Evolutionary conservation across 2,888 invertebrate species (phyloP).

Genomic region (Anodontia alba): DNA sequence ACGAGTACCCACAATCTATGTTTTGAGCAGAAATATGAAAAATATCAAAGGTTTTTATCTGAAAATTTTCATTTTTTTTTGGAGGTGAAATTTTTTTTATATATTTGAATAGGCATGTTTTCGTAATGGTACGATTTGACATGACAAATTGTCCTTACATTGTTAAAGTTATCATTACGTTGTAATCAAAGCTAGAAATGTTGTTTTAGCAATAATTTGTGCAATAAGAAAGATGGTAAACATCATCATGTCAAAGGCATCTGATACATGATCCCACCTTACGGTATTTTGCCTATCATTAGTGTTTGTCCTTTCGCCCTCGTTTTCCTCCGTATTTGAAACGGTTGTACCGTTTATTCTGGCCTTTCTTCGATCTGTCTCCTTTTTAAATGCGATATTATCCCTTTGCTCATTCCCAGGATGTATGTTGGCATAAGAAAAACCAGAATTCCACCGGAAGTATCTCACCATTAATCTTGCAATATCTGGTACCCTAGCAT

Average conservation of each 20-base stretch:
- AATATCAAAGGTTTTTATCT: too few relatives aligned
- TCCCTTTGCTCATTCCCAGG: not conserved
- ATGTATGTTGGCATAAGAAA: not conserved
- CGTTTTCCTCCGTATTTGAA: not conserved
- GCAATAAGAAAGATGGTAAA: conserved; percentile 20
- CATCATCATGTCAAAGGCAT: conserved; percentile 35
- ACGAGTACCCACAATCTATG: too few relatives aligned
- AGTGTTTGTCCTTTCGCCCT: not conserved
- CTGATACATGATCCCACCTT: conserved; percentile 26
- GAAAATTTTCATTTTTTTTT: too few relatives aligned
- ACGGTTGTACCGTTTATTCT: not conserved
- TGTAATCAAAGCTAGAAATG: not conserved
- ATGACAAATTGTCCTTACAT: too few relatives aligned
- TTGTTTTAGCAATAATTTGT: conserved; percentile 19
- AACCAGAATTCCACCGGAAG: conserved; percentile 2
- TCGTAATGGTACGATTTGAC: too few relatives aligned
- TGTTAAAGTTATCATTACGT: too few relatives aligned
- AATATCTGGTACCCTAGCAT: not conserved
- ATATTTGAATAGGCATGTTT: too few relatives aligned
- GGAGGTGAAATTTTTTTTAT: too few relatives aligned
- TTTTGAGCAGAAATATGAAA: too few relatives aligned
- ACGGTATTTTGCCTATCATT: not conserved
- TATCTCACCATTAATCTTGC: conserved; percentile 16
- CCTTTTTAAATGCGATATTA: not conserved
- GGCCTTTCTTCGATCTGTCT: not conserved